Conservation (phyloP, 2,113 vertebrate species). For the Peucedramus taeniatus region DNA sequence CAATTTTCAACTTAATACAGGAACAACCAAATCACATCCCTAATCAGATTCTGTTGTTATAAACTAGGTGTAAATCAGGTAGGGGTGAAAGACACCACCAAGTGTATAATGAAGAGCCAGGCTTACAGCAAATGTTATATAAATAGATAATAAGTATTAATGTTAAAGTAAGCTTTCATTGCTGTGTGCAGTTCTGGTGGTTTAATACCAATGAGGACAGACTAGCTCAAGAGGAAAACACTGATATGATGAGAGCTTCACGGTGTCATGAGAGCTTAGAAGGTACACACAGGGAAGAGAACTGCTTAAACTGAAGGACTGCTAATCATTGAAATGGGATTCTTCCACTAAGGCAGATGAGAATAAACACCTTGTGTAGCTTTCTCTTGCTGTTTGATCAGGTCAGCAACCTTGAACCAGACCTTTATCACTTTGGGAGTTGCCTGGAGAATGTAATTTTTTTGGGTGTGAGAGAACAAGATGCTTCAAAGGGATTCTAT, state of each 20-base stretch:
- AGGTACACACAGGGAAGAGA: not conserved
- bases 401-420: not conserved
- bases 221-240: not conserved
- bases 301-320: not conserved
- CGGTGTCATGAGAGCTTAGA: not conserved
- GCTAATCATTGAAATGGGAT: not conserved
- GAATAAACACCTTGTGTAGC: not conserved
- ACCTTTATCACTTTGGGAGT: not conserved
- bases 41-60: not conserved
- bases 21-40: not conserved
- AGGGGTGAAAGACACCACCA: not conserved
- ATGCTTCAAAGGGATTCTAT: not conserved
- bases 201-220: not conserved
- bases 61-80: not conserved
- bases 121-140: not conserved
- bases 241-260: not conserved
- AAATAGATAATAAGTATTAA: not conserved
- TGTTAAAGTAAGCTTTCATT: not conserved
- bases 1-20: not conserved
- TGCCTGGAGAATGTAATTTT: not conserved
- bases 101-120: not conserved
- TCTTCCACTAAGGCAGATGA: not conserved
- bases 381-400: not conserved
- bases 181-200: not conserved
- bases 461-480: not conserved